Percentiles rank a stretch among this genome's conserved stretches.
Conservation (phyloP, 2,797 vertebrate species). For the Pipistrellus pipistrellus region DNA sequence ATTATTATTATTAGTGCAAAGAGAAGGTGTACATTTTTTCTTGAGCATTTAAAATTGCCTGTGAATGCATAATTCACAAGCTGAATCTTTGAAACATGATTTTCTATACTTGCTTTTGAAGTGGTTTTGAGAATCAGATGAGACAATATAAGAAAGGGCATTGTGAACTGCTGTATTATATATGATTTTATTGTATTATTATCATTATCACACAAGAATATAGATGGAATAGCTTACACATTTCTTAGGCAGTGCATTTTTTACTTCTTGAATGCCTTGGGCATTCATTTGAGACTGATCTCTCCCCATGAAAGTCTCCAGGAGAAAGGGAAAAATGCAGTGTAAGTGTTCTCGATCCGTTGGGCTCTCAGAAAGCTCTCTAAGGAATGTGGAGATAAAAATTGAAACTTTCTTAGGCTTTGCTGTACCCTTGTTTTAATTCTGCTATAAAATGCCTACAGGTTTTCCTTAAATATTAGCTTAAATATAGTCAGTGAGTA, state of each 20-base stretch:
- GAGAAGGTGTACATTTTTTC: background rate
- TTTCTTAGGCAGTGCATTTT: background rate
- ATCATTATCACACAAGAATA: background rate
- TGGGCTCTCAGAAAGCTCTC: background rate
- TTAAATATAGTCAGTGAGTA: background rate
- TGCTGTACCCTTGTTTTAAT: background rate
- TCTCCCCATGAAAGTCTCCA: constrained; percentile 21
- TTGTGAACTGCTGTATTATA: background rate
- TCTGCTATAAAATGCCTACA: background rate
- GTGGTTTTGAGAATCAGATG: background rate
- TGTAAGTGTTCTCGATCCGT: constrained; percentile 38
- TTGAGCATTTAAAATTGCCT: background rate
- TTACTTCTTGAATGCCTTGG: constrained; percentile 11
- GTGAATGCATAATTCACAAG: background rate
- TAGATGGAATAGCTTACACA: background rate
- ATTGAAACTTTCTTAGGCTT: background rate
- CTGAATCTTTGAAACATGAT: background rate
- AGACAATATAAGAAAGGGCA: background rate
- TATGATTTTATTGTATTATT: background rate
- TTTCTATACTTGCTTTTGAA: background rate
- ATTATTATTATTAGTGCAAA: background rate
- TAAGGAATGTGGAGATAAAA: background rate
- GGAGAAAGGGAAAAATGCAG: background rate
- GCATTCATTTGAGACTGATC: background rate
- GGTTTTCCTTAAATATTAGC: background rate